Conservation (phyloP, 2,888 invertebrate genomes). For the Drosophila anomelani region DNA sequence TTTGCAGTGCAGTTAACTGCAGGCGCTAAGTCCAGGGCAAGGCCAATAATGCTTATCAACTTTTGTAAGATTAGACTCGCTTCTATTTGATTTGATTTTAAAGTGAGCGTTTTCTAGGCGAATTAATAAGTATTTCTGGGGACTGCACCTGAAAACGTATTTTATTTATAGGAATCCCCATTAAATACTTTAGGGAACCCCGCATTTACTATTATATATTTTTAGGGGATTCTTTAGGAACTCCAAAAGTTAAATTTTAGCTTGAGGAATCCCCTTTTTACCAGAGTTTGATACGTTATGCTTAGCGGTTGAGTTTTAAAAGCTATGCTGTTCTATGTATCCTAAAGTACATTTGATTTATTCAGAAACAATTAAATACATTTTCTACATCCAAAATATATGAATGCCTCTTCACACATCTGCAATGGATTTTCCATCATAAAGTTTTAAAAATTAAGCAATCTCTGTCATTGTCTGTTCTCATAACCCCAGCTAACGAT, state of each 20-base stretch:
- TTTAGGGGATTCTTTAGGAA: not conserved
- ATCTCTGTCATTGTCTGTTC: slow-evolving; percentile 2
- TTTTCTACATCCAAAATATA: not conserved
- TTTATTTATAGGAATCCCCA: not conserved
- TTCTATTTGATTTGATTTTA: slow-evolving; percentile 5
- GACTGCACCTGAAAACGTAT: not conserved
- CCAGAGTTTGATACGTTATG: no score
- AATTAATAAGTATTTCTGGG: not conserved
- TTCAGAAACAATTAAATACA: not conserved
- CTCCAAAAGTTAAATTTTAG: not conserved
- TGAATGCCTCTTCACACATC: not conserved
- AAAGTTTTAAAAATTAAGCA: slow-evolving; percentile 1
- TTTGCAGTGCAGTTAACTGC: slow-evolving; percentile 33
- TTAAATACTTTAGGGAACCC: not conserved
- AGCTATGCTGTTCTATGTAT: no score
- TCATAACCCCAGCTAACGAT: slow-evolving; percentile 55
- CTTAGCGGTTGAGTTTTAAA: no score
- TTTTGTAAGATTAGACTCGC: slow-evolving; percentile 6
- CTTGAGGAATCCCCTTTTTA: slow-evolving; percentile 6
- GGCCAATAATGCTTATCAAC: slow-evolving; percentile 25
- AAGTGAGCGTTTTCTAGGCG: not conserved
- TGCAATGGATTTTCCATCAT: not conserved
- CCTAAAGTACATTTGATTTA: not conserved
- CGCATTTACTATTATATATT: not conserved
- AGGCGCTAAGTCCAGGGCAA: slow-evolving; percentile 9